Percentiles rank a stretch among this genome's conserved stretches.
Evolutionary conservation across 2,113 vertebrate species (phyloP).

Genomic region (Phodopus roborovskii): DNA sequence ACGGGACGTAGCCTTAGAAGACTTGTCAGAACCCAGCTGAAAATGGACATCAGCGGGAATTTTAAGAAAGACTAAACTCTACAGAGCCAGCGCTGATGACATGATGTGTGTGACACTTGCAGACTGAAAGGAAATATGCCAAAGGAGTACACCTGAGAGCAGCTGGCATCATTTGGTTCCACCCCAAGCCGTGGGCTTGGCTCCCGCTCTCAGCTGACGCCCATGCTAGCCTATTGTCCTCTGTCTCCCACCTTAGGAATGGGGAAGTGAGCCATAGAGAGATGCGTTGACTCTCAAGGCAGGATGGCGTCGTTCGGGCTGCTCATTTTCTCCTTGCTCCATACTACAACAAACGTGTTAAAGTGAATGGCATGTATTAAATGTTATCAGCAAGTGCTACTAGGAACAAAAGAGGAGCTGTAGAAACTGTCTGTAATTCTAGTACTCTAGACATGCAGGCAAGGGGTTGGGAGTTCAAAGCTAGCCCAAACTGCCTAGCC

Average conservation of each 20-base stretch:
- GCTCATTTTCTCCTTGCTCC: not conserved
- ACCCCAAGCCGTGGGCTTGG: not conserved
- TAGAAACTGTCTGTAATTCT: not conserved
- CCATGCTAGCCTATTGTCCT: too few relatives aligned
- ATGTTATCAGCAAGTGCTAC: not conserved
- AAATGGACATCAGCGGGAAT: not conserved
- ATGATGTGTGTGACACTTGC: not conserved
- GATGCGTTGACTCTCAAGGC: rapidly evolving
- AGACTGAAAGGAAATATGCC: not conserved
- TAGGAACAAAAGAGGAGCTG: not conserved
- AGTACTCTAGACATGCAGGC: not conserved
- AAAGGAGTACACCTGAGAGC: too few relatives aligned
- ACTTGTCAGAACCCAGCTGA: not conserved
- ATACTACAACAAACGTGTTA: not conserved
- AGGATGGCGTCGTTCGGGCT: not conserved
- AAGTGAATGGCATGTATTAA: not conserved
- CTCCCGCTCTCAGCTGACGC: rapidly evolving
- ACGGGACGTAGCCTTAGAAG: not conserved
- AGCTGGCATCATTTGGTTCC: rapidly evolving
- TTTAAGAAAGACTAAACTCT: not conserved
- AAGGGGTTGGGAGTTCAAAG: not conserved
- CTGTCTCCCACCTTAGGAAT: not conserved
- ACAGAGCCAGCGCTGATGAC: not conserved
- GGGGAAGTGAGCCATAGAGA: not conserved
- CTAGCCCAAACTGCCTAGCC: not conserved